phyloP scores from a whole-genome alignment of 2,888 invertebrate genomes.

The Lasiommata megera region DNA sequence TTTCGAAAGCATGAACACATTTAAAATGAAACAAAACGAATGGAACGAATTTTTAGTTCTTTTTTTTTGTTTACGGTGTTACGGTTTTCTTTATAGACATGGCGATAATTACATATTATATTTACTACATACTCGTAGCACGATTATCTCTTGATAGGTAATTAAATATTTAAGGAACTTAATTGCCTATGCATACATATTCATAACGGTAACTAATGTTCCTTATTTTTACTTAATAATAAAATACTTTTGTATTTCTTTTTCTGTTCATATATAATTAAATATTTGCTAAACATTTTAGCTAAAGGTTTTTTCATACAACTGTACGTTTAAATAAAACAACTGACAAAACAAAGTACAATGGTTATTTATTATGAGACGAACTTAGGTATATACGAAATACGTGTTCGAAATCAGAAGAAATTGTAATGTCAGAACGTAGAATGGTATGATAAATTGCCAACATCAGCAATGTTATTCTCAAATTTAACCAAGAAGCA shows the following conservation, averaged over 20 bases:
- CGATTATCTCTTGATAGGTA: too few species aligned
- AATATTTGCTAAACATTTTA: neutral
- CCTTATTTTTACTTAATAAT: neutral
- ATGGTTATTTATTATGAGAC: slow-evolving; percentile 1
- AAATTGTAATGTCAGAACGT: slow-evolving; percentile 21
- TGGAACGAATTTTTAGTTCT: too few species aligned
- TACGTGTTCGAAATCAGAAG: slow-evolving; percentile 11
- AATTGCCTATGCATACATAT: too few species aligned
- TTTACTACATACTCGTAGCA: too few species aligned
- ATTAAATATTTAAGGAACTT: too few species aligned
- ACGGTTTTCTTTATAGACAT: too few species aligned
- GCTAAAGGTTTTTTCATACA: neutral
- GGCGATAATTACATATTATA: too few species aligned
- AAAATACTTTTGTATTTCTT: neutral
- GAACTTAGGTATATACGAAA: neutral
- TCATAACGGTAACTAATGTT: too few species aligned
- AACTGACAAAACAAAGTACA: neutral
- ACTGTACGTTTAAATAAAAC: neutral
- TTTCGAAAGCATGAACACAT: too few species aligned
- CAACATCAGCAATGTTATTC: slow-evolving; percentile 24
- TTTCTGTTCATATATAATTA: neutral
- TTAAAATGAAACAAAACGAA: too few species aligned
- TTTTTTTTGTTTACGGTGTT: too few species aligned
- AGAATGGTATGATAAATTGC: slow-evolving; percentile 23
- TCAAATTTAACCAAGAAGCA: slow-evolving; percentile 19